Percentiles rank a stretch among this genome's conserved stretches.
These are phyloP conservation scores for Acrossocheilus fasciatus DNA, from an alignment of 2,797 vertebrate species.

Conservation along the genomic window DNA sequence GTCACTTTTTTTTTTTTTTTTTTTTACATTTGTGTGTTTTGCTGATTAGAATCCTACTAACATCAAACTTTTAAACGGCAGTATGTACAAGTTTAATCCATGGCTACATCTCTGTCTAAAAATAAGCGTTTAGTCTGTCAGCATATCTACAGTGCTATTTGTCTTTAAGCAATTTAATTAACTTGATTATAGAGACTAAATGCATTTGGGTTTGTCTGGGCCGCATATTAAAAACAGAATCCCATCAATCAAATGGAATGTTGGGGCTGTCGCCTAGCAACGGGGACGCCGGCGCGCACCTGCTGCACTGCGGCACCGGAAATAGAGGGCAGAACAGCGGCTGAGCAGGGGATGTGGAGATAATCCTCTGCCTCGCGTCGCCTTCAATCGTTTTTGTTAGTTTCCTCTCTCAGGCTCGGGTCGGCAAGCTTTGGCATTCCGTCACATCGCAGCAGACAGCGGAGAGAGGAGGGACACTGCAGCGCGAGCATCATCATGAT, in stretches of 20 bases:
- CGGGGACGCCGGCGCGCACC: conserved; percentile 73
- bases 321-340: conserved; percentile 41
- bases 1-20: background rate
- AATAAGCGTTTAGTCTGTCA: background rate
- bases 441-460: conserved; percentile 23
- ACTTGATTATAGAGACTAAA: background rate
- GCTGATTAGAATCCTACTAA: too few relatives aligned
- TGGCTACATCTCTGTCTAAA: conserved; percentile 6
- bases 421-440: conserved; percentile 6
- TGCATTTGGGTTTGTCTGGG: background rate
- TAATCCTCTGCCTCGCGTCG: conserved; percentile 10
- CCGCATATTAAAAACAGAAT: conserved; percentile 14
- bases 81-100: background rate
- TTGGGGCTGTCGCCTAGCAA: conserved; percentile 77
- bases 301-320: conserved; percentile 89
- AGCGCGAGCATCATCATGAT: conserved; percentile 9
- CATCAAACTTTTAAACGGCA: background rate
- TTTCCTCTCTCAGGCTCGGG: background rate
- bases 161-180: background rate
- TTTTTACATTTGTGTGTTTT: background rate
- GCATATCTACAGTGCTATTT: background rate
- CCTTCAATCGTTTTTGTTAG: background rate
- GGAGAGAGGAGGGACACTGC: conserved; percentile 1
- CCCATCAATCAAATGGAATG: background rate
- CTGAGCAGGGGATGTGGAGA: conserved; percentile 1